Evolutionary conservation across 2,113 vertebrate species (phyloP).

Genomic region (Neogobius melanostomus): DNA sequence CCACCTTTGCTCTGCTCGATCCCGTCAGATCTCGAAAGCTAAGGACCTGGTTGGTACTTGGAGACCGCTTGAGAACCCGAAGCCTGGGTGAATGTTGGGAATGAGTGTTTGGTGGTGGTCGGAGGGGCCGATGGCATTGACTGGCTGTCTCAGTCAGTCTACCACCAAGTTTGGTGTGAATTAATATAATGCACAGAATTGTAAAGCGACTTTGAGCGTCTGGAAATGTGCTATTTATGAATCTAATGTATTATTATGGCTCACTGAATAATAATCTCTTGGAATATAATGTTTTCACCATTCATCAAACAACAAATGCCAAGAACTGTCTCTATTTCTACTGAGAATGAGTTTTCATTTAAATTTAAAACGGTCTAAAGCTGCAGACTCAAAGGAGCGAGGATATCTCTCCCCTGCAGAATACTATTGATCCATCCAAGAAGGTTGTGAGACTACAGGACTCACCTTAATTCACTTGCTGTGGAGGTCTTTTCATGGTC

Average conservation of each 20-base stretch:
- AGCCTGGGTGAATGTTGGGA: too few relatives aligned
- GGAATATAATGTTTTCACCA: background rate
- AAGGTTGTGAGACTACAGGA: slow-evolving; percentile 37
- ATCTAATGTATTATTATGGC: background rate
- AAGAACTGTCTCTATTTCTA: background rate
- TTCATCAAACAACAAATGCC: background rate
- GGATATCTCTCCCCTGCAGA: slow-evolving; percentile 31
- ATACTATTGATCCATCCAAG: slow-evolving; percentile 51
- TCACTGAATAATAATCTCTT: slow-evolving; percentile 1
- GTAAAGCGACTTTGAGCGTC: too few relatives aligned
- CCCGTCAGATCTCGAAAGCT: too few relatives aligned
- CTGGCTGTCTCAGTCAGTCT: too few relatives aligned
- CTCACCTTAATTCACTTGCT: slow-evolving; percentile 59
- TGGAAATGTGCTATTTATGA: too few relatives aligned
- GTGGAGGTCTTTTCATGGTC: slow-evolving; percentile 47
- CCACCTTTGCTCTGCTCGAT: too few relatives aligned
- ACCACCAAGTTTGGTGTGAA: too few relatives aligned
- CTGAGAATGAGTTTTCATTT: slow-evolving; percentile 12
- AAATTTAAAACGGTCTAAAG: slow-evolving; percentile 19
- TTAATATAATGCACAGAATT: too few relatives aligned
- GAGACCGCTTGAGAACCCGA: too few relatives aligned
- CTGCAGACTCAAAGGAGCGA: slow-evolving; percentile 11
- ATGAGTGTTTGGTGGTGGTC: too few relatives aligned
- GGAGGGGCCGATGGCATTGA: too few relatives aligned
- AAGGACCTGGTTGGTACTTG: too few relatives aligned